Conservation (phyloP, 1,140 invertebrate species). For the Alviniconcha marisindica region DNA sequence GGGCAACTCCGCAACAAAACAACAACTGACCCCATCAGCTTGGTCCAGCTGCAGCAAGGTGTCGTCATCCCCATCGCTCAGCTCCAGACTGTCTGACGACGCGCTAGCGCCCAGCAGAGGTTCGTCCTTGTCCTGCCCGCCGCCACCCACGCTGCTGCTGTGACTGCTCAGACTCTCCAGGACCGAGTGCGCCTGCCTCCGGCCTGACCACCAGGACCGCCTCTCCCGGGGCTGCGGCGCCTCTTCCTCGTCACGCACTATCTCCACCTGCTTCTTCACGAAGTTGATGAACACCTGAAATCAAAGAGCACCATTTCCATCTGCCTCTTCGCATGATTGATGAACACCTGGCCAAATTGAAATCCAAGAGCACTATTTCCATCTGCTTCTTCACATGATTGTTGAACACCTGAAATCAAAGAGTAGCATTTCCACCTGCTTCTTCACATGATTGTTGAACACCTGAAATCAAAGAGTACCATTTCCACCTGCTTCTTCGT, state of each 20-base stretch:
- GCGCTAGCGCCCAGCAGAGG: constrained; percentile 9
- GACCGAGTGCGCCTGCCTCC: constrained; percentile 15
- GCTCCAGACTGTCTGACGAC: constrained; percentile 41
- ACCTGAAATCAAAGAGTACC: too few relatives aligned
- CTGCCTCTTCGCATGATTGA: too few relatives aligned
- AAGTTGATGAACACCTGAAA: constrained; percentile 78
- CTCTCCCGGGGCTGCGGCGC: background rate
- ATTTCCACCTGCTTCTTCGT: constrained; percentile 76
- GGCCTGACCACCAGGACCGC: background rate
- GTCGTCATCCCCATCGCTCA: constrained; percentile 51
- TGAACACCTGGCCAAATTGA: too few relatives aligned
- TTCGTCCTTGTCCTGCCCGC: constrained; percentile 4
- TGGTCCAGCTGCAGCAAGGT: constrained; percentile 47
- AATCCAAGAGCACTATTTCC: constrained; percentile 69
- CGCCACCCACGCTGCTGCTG: background rate
- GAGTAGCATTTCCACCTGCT: too few relatives aligned
- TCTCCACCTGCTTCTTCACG: constrained; percentile 76
- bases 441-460: too few relatives aligned
- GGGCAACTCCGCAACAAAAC: background rate
- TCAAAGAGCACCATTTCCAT: too few relatives aligned
- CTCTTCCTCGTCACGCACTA: constrained; percentile 60
- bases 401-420: constrained; percentile 76
- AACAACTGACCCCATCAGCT: constrained; percentile 45
- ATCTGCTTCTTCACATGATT: constrained; percentile 78
- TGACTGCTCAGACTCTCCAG: constrained; percentile 7